These are phyloP conservation scores for Phoxinus phoxinus DNA, from an alignment of 2,113 vertebrate genomes.

Conservation along the genomic window DNA sequence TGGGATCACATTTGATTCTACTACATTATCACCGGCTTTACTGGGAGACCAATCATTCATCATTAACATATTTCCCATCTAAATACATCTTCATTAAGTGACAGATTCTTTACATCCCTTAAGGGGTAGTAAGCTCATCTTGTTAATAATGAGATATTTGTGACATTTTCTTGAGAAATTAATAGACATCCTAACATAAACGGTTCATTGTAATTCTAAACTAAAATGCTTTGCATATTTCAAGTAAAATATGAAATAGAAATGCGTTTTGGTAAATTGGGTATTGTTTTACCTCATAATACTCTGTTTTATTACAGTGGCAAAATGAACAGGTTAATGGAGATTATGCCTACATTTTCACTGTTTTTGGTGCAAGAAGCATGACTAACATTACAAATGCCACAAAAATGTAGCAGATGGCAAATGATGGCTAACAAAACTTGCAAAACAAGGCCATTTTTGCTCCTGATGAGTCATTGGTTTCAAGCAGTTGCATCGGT, in stretches of 20 bases:
- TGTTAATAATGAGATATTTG: neutral
- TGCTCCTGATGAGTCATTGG: neutral
- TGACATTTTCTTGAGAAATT: neutral
- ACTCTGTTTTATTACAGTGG: neutral
- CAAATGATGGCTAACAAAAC: neutral
- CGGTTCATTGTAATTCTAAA: neutral
- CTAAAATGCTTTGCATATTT: neutral
- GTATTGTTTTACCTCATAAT: neutral
- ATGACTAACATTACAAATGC: neutral
- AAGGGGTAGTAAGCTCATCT: neutral
- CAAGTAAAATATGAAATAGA: neutral
- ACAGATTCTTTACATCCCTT: neutral
- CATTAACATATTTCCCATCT: neutral
- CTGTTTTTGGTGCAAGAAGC: neutral
- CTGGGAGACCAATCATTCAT: slow-evolving; percentile 17
- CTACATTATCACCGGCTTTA: slow-evolving; percentile 3
- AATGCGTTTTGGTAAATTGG: neutral
- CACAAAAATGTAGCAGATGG: neutral
- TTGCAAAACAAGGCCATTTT: neutral
- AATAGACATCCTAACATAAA: neutral
- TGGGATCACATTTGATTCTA: slow-evolving; percentile 15
- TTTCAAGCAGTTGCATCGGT: slow-evolving; percentile 16
- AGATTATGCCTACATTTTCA: neutral
- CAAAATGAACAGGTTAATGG: neutral
- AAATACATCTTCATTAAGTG: slow-evolving; percentile 16